Evolutionary conservation across 2,797 vertebrate species (phyloP), one percentile per base, ranked within the genome.

Genomic region (Cossypha niveicapilla): DNA sequence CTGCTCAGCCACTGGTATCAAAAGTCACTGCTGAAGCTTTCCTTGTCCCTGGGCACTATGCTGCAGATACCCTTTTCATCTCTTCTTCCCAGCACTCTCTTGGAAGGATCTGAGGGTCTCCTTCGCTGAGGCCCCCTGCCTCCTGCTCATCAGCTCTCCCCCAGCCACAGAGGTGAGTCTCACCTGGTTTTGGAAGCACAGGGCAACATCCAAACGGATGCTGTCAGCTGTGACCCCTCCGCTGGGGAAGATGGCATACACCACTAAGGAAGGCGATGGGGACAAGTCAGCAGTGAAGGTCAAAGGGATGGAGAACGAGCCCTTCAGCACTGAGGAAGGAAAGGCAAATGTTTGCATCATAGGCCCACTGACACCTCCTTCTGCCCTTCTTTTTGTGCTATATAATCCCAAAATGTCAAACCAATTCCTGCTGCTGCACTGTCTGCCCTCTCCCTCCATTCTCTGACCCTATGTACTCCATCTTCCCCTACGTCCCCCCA

Each of bases 111-210:
- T 66, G 48, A 61, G 77, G 2, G 2, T 67, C 32, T 67, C 16
- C 50, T 37, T 35, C 35, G 35, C 35, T 53, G 56, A 80, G 57
- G 32, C 41, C 11, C 58, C 35, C 35, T 68, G 16, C 35, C 4
- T 68, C 13, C 51, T 84, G 50, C 35, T 78, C 30, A 11, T 44
- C 88, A 86, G n/a, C 47, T 60, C 39, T 88, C 22, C 14, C 30
- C 2, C 8, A 80, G 42, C 22, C 8, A 3, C 27, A 50, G 10
- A 9, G 56, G 4, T 39, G 34, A 65, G 30, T 41, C 93, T 97
- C 71, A 97, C 97, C 96, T 96, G 78, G 60, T 97, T 98, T 72
- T 95, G 94, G 76, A 98, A 98, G 92, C 97, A 98, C 82, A 96
- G 89, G 57, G 95, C 92, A 10, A 96, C 82, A 22, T 97, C 71